Conservation (phyloP, 1,140 invertebrate species). For the Zaprionus ghesquierei region DNA sequence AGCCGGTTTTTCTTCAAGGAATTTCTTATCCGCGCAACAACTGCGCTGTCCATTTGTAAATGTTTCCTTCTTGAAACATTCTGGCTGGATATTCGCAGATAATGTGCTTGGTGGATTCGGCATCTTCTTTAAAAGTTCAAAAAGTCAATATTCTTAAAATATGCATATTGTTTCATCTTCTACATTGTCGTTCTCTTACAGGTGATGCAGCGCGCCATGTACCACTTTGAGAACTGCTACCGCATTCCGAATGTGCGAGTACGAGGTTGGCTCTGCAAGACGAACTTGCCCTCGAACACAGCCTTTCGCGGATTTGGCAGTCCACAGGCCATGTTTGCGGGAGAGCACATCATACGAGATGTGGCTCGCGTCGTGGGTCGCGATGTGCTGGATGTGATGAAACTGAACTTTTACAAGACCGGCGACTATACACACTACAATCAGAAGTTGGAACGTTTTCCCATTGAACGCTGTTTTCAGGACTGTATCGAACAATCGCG, state of each 20-base stretch:
- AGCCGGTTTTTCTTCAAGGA: too few species aligned
- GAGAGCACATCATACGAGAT: slow-evolving; percentile 90
- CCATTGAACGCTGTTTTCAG: slow-evolving; percentile 90
- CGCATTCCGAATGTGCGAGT: slow-evolving; percentile 88
- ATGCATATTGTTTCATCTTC: too few species aligned
- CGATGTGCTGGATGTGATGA: slow-evolving; percentile 85
- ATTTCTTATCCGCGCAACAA: too few species aligned
- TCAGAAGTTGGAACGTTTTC: slow-evolving; percentile 90
- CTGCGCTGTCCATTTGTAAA: too few species aligned
- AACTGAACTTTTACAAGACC: slow-evolving; percentile 92
- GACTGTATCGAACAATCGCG: slow-evolving; percentile 90
- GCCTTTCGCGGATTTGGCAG: slow-evolving; percentile 95
- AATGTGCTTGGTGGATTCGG: too few species aligned
- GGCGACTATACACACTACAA: slow-evolving; percentile 91
- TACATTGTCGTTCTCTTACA: slow-evolving; percentile 52
- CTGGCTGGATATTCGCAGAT: too few species aligned
- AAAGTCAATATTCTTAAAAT: neutral
- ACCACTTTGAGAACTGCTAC: slow-evolving; percentile 91
- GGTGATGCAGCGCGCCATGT: slow-evolving; percentile 90
- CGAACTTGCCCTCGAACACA: slow-evolving; percentile 94
- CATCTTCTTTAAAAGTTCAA: neutral
- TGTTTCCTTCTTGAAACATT: too few species aligned
- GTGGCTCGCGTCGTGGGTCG: slow-evolving; percentile 88
- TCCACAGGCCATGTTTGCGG: slow-evolving; percentile 94
- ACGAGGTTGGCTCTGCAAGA: slow-evolving; percentile 89